Base-by-base conservation (phyloP, 2,797 vertebrate species). In the Peromyscus melanophrys region DNA sequence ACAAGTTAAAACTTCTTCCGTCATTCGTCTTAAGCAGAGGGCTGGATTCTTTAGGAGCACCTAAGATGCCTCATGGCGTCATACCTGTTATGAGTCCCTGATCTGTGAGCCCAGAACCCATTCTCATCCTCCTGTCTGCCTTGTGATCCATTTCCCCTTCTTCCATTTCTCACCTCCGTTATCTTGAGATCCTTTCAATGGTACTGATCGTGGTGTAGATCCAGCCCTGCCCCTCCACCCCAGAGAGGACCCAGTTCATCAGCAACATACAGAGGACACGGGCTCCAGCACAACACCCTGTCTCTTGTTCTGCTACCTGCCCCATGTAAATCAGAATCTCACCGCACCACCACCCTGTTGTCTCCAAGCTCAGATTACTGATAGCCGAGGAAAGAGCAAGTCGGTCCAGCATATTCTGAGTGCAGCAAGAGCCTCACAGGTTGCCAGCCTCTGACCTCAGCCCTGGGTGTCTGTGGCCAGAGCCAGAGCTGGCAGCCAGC, bases 381-480 rank as follows among this genome's bases (percentile, higher is more conserved):
- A 29, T 43, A 37, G 34, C 25, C 0, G 1, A 17, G n/a, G 46
- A 34, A n/a, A 65, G 63, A 10, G 75, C 25, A 61, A 81, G 75
- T 63, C 82, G 46, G 27, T 49, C 89, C 43, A 61, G 46, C 89
- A 63, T 90, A 37, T 21, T 6, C 31, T 5, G 59, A 92, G 49
- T 9, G 31, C 77, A 76, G 46, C 59, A 57, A 84, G 75, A 25
- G 52, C 43, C 89, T 83, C 7, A 0, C 29, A 34, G 78, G 40
- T 90, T 52, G 55, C 49, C 55, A 92, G 87, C 40, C 12, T 40
- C 93, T 8, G 65, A 49, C 87, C 71, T 94, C 37, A 63, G 90
- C 65, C 96, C 55, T 10, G 0, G 25, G 40, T 77, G 16, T 49
- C 23, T 77, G 34, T 69, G 76, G 29, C 90, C 17, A 0, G 65